Conservation (phyloP, 2,888 invertebrate species). For the Lithodes maja region DNA sequence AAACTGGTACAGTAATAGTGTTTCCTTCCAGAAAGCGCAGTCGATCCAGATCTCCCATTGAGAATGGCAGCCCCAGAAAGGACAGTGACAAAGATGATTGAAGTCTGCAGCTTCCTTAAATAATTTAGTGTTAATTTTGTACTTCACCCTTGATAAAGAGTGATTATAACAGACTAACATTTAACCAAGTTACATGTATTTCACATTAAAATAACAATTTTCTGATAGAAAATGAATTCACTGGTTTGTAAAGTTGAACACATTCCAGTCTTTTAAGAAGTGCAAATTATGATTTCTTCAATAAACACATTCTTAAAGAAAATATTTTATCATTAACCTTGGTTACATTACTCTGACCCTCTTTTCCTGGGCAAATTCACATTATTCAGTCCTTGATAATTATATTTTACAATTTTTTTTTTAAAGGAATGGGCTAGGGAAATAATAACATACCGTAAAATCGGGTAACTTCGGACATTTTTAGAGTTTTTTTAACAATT, state of each 20-base stretch:
- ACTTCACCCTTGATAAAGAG: conserved; percentile 33
- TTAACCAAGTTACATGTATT: conserved; percentile 4
- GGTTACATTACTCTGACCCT: neutral
- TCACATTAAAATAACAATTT: neutral
- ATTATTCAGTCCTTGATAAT: too few species aligned
- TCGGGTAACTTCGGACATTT: too few species aligned
- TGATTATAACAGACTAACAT: neutral
- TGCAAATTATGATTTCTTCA: conserved; percentile 37
- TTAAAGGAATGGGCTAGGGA: too few species aligned
- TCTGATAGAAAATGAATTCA: neutral
- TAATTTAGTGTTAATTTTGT: conserved; percentile 38
- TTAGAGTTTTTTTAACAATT: too few species aligned
- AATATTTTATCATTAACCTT: neutral
- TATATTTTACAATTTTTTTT: too few species aligned
- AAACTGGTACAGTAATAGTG: too few species aligned
- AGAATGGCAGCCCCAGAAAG: conserved; percentile 58
- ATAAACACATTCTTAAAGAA: conserved; percentile 29
- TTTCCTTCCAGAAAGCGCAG: conserved; percentile 55
- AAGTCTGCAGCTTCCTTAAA: conserved; percentile 16
- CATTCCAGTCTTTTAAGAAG: conserved; percentile 33
- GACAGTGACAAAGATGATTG: conserved; percentile 55
- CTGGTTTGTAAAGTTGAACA: conserved; percentile 25
- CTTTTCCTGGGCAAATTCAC: too few species aligned
- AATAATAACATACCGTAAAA: too few species aligned
- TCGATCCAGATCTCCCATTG: conserved; percentile 48